phyloP scores from a whole-genome alignment of 2,888 invertebrate genomes.

The Nasonia oneida region DNA sequence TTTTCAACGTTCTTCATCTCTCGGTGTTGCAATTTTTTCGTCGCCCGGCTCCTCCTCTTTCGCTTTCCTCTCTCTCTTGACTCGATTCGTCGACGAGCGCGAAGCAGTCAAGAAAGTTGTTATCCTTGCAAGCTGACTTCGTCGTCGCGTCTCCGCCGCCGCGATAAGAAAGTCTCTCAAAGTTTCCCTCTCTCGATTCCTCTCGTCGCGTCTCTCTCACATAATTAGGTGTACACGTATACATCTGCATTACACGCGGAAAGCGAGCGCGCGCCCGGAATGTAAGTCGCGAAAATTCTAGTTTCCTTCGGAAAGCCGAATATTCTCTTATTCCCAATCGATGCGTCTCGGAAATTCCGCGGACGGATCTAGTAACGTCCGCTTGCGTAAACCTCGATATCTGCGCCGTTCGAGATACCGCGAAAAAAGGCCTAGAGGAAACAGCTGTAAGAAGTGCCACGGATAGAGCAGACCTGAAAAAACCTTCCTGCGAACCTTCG shows the following conservation, averaged over 20 bases:
- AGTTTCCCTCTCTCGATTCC: constrained; percentile 32
- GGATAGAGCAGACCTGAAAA: not conserved
- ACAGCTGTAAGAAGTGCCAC: constrained; percentile 2
- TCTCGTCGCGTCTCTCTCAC: constrained; percentile 13
- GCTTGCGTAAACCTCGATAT: not conserved
- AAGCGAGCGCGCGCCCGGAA: constrained; percentile 29
- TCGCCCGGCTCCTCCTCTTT: constrained; percentile 33
- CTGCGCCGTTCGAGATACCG: not conserved
- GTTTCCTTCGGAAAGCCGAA: not conserved
- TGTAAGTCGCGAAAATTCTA: constrained; percentile 45
- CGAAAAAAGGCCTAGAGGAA: constrained; percentile 7
- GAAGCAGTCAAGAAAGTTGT: constrained; percentile 58
- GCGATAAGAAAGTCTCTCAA: constrained; percentile 56
- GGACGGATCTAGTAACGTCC: not conserved
- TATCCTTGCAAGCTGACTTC: constrained; percentile 55
- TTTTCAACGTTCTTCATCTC: not conserved
- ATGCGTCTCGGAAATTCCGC: not conserved
- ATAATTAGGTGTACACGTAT: constrained; percentile 1
- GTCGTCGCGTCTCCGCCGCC: not conserved
- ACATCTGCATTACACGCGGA: constrained; percentile 35
- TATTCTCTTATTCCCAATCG: not conserved
- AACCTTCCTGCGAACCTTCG: not conserved
- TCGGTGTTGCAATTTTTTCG: constrained; percentile 32
- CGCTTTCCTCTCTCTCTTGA: not conserved
- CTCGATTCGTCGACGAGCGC: constrained; percentile 29